Evolutionary conservation across 2,113 vertebrate species (phyloP).

Genomic region (Thryonomys swinderianus): DNA sequence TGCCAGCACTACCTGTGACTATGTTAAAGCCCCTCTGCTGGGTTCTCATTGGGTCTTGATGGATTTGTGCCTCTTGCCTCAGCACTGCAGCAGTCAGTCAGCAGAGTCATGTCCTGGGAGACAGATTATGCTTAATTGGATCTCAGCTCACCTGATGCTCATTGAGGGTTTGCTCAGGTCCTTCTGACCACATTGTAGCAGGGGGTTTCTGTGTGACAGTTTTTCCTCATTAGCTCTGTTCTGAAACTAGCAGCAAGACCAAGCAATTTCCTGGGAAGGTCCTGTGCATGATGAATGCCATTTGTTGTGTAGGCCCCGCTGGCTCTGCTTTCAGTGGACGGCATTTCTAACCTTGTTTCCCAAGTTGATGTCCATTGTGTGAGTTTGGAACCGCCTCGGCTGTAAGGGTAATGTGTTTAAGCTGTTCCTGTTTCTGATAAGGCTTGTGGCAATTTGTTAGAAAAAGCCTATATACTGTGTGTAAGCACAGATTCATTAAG

Average conservation of each 20-base stretch:
- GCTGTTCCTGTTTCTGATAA: background rate
- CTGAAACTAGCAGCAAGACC: background rate
- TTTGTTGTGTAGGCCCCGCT: background rate
- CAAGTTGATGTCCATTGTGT: background rate
- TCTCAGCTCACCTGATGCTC: background rate
- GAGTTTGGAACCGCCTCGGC: background rate
- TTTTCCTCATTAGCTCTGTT: background rate
- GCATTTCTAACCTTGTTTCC: background rate
- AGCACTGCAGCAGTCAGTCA: background rate
- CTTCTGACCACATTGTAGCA: background rate
- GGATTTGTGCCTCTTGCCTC: background rate
- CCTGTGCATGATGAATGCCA: background rate
- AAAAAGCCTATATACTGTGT: background rate
- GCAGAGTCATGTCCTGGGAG: background rate
- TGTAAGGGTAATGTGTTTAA: background rate
- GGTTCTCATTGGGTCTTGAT: background rate
- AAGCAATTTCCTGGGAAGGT: background rate
- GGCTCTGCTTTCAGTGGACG: conserved; percentile 4
- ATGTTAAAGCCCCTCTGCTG: background rate
- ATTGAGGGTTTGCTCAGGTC: background rate
- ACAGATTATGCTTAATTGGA: background rate
- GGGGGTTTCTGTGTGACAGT: background rate
- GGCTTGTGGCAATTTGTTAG: background rate
- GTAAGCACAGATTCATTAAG: background rate
- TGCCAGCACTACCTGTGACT: background rate